Evolutionary conservation across 2,113 vertebrate genomes (phyloP).

Genomic region (Tyrannus savana): DNA sequence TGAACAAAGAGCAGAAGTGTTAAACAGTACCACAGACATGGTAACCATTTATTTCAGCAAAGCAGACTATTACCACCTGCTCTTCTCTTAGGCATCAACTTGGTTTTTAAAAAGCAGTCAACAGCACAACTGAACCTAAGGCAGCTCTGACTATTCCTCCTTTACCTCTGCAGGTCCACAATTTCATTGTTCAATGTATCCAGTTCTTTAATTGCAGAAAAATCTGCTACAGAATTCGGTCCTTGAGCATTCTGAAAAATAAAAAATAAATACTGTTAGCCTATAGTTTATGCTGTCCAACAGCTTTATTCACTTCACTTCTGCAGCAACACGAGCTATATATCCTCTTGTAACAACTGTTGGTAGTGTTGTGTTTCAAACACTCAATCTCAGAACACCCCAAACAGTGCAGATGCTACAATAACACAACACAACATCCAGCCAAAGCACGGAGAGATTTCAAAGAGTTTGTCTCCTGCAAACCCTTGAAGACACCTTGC

Average conservation of each 20-base stretch:
- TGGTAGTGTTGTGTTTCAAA: neutral
- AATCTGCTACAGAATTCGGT: slow-evolving; percentile 88
- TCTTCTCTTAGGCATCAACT: neutral
- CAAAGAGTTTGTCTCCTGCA: neutral
- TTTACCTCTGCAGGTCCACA: slow-evolving; percentile 90
- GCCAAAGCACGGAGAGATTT: neutral
- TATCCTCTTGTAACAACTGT: neutral
- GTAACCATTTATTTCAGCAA: neutral
- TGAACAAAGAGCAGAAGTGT: neutral
- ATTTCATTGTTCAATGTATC: slow-evolving; percentile 98
- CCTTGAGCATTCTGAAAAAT: slow-evolving; percentile 79
- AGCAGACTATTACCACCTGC: neutral
- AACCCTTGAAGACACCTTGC: neutral
- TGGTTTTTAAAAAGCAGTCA: neutral
- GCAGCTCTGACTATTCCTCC: neutral
- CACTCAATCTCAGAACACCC: neutral
- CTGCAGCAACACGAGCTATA: neutral
- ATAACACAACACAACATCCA: neutral
- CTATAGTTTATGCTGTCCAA: neutral
- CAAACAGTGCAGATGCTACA: neutral
- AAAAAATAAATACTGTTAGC: slow-evolving; percentile 42
- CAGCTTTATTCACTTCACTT: neutral
- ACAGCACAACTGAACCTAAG: neutral
- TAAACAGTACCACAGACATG: neutral
- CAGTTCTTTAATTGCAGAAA: slow-evolving; percentile 98